Evolutionary conservation across 2,888 invertebrate genomes (phyloP).

Genomic region (Belgica antarctica): DNA sequence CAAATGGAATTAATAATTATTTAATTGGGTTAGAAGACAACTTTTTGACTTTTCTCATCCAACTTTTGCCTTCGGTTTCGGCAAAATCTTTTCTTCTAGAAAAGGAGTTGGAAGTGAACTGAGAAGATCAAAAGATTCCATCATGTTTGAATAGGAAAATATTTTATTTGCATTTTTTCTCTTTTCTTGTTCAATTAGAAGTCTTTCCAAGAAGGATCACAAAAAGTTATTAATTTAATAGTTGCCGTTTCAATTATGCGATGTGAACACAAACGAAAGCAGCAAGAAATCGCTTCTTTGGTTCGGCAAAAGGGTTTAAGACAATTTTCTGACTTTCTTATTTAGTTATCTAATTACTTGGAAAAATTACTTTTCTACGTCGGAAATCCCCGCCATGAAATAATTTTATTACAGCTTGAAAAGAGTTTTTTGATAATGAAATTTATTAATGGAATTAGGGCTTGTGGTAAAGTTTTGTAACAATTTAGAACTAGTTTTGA

Average conservation of each 20-base stretch:
- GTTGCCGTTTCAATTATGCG: constrained; percentile 32
- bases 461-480: no score
- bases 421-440: constrained; percentile 30
- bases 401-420: constrained; percentile 32
- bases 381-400: constrained; percentile 20
- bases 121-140: constrained; percentile 20
- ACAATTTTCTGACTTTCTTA: constrained; percentile 27
- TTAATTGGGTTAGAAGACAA: constrained; percentile 40
- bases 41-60: constrained; percentile 4
- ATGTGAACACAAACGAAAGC: background rate
- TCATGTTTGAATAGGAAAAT: background rate
- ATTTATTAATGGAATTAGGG: constrained; percentile 27
- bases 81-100: background rate
- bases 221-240: constrained; percentile 37
- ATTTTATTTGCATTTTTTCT: constrained; percentile 20
- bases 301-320: constrained; percentile 38
- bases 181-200: constrained; percentile 5
- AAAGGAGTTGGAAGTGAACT: background rate
- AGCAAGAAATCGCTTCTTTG: background rate
- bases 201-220: background rate
- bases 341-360: constrained; percentile 43
- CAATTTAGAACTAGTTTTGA: no score
- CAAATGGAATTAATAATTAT: constrained; percentile 43
- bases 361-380: constrained; percentile 36
- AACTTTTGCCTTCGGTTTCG: background rate